Evolutionary conservation across 2,113 vertebrate genomes (phyloP).

Genomic region (Sarotherodon lohbergeri): DNA sequence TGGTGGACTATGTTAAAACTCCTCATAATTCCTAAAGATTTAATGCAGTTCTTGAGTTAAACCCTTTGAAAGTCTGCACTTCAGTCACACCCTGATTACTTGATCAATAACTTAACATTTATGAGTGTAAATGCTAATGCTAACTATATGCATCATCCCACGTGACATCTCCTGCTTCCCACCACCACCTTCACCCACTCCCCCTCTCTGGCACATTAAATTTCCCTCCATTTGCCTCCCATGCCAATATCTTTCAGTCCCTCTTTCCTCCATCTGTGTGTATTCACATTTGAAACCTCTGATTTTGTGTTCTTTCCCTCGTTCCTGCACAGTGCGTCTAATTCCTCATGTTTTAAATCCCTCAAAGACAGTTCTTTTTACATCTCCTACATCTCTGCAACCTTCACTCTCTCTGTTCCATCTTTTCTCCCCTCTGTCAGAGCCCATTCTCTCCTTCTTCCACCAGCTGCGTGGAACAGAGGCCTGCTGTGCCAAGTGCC

Average conservation of each 20-base stretch:
- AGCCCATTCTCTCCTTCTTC: constrained; percentile 50
- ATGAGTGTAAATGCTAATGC: not conserved
- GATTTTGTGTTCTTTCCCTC: not conserved
- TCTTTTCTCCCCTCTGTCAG: constrained; percentile 43
- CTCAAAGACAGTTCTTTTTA: constrained; percentile 11
- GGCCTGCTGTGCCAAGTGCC: constrained; percentile 58
- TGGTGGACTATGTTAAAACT: not conserved
- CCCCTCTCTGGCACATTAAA: not conserved
- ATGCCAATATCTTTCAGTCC: not conserved
- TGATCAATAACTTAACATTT: not conserved
- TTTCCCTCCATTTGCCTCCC: not conserved
- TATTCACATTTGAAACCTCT: not conserved
- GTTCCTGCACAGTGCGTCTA: not conserved
- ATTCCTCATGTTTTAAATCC: not conserved
- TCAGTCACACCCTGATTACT: not conserved
- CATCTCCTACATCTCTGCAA: not conserved
- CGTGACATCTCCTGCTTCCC: not conserved
- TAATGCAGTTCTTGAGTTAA: not conserved
- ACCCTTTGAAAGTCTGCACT: not conserved
- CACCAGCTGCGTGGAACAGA: constrained; percentile 54
- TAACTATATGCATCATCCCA: not conserved
- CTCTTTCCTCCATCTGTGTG: not conserved
- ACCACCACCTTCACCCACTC: not conserved
- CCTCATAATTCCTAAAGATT: not conserved
- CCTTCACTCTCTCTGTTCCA: not conserved